Percentiles rank a stretch among this genome's conserved stretches.
Conservation (phyloP, 2,888 invertebrate genomes). For the Trimorus sp. region DNA sequence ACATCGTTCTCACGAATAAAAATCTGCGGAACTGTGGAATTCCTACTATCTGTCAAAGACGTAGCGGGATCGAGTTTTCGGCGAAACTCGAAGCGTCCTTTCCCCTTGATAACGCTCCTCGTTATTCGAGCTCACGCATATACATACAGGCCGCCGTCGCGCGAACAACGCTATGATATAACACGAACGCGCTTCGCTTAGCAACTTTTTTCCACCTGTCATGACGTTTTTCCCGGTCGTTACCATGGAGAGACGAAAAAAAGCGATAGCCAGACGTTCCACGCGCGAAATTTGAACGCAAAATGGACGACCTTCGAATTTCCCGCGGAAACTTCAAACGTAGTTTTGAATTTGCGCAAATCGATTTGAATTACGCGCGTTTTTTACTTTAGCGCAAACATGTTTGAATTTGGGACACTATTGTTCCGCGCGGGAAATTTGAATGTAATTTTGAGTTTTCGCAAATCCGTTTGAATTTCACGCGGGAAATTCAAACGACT, state of each 20-base stretch:
- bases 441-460: no score
- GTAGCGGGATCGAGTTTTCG: slow-evolving; percentile 43
- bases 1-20: no score
- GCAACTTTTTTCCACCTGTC: slow-evolving; percentile 18
- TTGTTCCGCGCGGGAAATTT: no score
- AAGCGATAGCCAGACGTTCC: background rate
- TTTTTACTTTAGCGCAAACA: no score
- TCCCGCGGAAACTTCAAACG: no score
- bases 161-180: slow-evolving; percentile 40
- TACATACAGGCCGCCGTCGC: slow-evolving; percentile 11
- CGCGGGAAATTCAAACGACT: no score
- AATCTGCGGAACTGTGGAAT: slow-evolving; percentile 27
- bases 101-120: slow-evolving; percentile 47
- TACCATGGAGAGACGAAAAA: slow-evolving; percentile 15
- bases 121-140: slow-evolving; percentile 50
- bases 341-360: no score
- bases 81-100: slow-evolving; percentile 57
- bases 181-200: slow-evolving; percentile 27
- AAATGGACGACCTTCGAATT: no score
- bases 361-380: no score
- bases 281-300: no score
- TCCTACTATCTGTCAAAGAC: slow-evolving; percentile 48
- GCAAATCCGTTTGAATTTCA: no score
- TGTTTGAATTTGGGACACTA: no score
- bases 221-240: slow-evolving; percentile 29